A percentile compares a stretch with the other conserved stretches of the same genome.
Evolutionary conservation across 2,797 vertebrate genomes (phyloP).

Genomic region (Danio albolineatus): DNA sequence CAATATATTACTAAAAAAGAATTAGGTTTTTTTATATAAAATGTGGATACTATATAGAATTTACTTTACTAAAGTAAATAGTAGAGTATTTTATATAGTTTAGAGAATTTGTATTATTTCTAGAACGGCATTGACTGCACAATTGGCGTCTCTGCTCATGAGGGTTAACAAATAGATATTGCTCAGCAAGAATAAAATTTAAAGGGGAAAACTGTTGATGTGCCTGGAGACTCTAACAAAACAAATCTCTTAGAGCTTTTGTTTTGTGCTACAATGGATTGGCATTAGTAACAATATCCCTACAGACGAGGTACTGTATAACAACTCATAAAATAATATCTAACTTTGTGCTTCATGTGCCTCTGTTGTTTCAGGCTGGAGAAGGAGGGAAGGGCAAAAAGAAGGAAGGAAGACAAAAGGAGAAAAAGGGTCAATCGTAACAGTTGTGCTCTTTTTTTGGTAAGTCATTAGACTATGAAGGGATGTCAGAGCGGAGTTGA

Average conservation of each 20-base stretch:
- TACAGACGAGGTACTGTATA: too few relatives aligned
- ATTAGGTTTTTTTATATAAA: too few relatives aligned
- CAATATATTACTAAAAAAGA: too few relatives aligned
- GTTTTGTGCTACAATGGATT: not conserved
- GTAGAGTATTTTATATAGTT: too few relatives aligned
- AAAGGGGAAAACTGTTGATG: not conserved
- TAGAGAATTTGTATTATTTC: too few relatives aligned
- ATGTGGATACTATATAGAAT: too few relatives aligned
- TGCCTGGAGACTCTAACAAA: not conserved
- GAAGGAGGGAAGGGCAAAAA: constrained; percentile 87
- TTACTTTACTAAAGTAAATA: too few relatives aligned
- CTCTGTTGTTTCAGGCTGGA: constrained; percentile 67
- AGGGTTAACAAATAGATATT: too few relatives aligned
- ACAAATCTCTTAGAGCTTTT: not conserved
- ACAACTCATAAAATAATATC: not conserved
- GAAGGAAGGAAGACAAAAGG: constrained; percentile 84
- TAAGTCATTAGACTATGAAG: constrained; percentile 55
- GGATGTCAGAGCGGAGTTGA: not conserved
- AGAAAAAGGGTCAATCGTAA: constrained; percentile 93
- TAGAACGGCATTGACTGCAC: too few relatives aligned
- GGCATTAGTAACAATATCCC: not conserved
- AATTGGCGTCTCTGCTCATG: too few relatives aligned
- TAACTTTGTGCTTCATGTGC: not conserved
- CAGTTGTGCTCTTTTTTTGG: constrained; percentile 69
- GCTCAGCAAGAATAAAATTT: not conserved